Percentiles rank a stretch among this genome's conserved stretches.
phyloP scores from a whole-genome alignment of 2,797 vertebrate genomes.

The Lateolabrax maculatus region DNA sequence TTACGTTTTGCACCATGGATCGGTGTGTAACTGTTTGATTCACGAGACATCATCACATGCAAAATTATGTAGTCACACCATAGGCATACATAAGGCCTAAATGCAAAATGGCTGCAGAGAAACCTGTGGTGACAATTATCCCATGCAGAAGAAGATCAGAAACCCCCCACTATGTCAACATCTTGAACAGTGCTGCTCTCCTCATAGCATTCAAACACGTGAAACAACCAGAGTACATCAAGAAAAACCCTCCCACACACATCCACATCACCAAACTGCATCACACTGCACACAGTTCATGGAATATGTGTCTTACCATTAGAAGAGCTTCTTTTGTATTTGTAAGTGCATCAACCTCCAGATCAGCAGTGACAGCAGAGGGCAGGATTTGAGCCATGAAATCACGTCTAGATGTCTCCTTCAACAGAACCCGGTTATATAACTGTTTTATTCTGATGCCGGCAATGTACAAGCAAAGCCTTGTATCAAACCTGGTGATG shows the following conservation, averaged over 20 bases:
- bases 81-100: neutral
- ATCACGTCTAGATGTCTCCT: constrained; percentile 16
- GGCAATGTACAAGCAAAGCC: neutral
- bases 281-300: neutral
- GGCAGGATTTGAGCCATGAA: neutral
- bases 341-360: constrained; percentile 1
- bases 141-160: neutral
- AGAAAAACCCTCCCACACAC: neutral
- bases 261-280: neutral
- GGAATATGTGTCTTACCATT: neutral
- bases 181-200: neutral
- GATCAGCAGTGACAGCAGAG: constrained; percentile 9
- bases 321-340: neutral
- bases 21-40: neutral
- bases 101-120: constrained; percentile 4
- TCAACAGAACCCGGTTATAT: neutral
- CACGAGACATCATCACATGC: neutral
- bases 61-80: neutral
- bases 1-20: neutral
- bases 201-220: neutral
- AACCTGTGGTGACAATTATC: neutral
- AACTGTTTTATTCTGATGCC: neutral
- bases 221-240: too few relatives aligned
- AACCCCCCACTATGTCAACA: neutral
- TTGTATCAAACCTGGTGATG: neutral